Evolutionary conservation across 2,113 vertebrate species (phyloP).

Genomic region (Hydropotes inermis): DNA sequence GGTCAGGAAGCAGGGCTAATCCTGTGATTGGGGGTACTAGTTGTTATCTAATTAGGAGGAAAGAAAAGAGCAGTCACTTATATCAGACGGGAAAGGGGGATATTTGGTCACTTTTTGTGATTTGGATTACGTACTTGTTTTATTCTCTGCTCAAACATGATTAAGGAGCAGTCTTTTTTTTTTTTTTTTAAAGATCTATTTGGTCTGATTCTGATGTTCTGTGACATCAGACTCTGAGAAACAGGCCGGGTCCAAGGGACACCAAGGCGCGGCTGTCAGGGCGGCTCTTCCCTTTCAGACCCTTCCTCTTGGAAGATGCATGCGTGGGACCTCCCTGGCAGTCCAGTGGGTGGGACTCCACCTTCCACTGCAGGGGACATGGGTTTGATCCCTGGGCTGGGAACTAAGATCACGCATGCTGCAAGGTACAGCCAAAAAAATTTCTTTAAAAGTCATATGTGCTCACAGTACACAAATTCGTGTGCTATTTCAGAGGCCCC

Average conservation of each 20-base stretch:
- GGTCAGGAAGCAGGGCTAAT: background rate
- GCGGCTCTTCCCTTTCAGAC: background rate
- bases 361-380: rapidly evolving
- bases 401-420: background rate
- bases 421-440: background rate
- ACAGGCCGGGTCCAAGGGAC: background rate
- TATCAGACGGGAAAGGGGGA: background rate
- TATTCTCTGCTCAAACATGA: background rate
- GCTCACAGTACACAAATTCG: background rate
- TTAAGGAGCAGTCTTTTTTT: background rate
- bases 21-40: background rate
- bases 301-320: background rate
- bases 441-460: background rate
- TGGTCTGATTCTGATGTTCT: background rate
- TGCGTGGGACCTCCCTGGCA: background rate
- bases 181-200: background rate
- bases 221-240: background rate
- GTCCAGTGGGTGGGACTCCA: background rate
- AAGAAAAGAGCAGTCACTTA: background rate
- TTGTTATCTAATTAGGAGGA: background rate
- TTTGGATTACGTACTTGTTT: background rate
- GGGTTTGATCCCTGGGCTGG: background rate
- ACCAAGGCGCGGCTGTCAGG: background rate
- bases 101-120: background rate
- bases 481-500: background rate